Base-by-base conservation (phyloP, 2,888 invertebrate genomes). In the Pachydiplax longipennis region DNA sequence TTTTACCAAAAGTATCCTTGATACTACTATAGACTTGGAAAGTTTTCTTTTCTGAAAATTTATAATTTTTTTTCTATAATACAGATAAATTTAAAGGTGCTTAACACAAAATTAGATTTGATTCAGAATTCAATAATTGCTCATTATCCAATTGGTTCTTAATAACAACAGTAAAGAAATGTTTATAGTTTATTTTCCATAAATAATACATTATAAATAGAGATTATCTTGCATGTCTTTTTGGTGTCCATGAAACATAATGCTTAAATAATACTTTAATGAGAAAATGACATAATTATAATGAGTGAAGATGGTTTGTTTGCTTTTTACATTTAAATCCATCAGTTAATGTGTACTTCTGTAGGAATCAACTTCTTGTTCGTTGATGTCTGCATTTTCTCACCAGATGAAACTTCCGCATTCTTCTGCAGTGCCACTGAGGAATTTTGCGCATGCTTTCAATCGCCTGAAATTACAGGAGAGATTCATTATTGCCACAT, bases 401-500 rank as follows among this genome's bases (percentile, higher is more conserved):
- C 92, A 97, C 96, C 92, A 97, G 94, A 92, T 97, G 97, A 93
- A 97, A 97, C 92, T 97, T 97, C 91, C 97, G 95, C 94, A 97
- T 97, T 92, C 97, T 95, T 94, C 97, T 95, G 93, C 97, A 97
- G 93, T 97, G 97, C 97, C 97, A 97, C 93, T 97, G 97, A 0
- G 97, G 97, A 91, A 97, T 96, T 94, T 97, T 96, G 92, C 96
- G 95, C 97, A 97, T 97, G 65, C 95, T 95, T 92, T 97, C 96
- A 90, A 96, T 94, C 65, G 96, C 96, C 95, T 97, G 95, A 92
- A 92, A 91, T 31, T 18, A 2, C 3, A 53, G 53, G 8, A 18
- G 18, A 53, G 18, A 18, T 15, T 18, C 2, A 18, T 18, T 53
- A 4, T 18, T 18, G 53, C 18, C 15, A 44, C 6, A 15, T 53